These are phyloP conservation scores for Quadroppia sp. DNA, from an alignment of 2,888 invertebrate genomes.

Conservation along the genomic window DNA sequence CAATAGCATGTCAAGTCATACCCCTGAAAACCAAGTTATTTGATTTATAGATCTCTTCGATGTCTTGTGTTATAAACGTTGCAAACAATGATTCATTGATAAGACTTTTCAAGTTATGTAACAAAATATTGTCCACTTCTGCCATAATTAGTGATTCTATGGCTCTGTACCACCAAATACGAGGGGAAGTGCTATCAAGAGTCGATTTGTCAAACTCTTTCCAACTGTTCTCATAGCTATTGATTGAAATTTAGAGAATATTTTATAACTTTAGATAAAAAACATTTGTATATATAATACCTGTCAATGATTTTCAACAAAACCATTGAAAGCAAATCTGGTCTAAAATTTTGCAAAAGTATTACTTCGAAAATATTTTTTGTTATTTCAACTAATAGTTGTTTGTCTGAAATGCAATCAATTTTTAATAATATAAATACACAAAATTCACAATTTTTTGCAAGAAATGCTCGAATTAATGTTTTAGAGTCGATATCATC, in stretches of 20 bases:
- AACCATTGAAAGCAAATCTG: background rate
- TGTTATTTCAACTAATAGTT: background rate
- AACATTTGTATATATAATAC: conserved; percentile 7
- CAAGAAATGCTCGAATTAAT: background rate
- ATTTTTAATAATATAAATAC: background rate
- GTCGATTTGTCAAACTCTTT: conserved; percentile 8
- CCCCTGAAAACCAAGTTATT: background rate
- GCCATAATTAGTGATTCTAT: background rate
- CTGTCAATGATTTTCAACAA: conserved; percentile 5
- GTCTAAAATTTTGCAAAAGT: conserved; percentile 22
- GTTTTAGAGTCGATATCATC: background rate
- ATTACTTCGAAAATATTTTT: conserved; percentile 25
- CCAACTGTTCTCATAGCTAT: conserved; percentile 26
- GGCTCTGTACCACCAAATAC: conserved; percentile 30
- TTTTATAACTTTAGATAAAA: background rate
- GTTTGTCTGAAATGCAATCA: background rate
- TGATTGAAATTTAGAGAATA: background rate
- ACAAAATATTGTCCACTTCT: background rate
- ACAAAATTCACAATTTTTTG: conserved; percentile 15
- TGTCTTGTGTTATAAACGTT: background rate
- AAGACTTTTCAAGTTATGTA: conserved; percentile 6
- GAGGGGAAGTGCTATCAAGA: background rate
- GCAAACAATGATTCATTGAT: background rate
- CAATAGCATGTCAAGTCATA: background rate
- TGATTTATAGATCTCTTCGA: conserved; percentile 5